Evolutionary conservation across 2,113 vertebrate species (phyloP).

Genomic region (Poecilia latipinna): DNA sequence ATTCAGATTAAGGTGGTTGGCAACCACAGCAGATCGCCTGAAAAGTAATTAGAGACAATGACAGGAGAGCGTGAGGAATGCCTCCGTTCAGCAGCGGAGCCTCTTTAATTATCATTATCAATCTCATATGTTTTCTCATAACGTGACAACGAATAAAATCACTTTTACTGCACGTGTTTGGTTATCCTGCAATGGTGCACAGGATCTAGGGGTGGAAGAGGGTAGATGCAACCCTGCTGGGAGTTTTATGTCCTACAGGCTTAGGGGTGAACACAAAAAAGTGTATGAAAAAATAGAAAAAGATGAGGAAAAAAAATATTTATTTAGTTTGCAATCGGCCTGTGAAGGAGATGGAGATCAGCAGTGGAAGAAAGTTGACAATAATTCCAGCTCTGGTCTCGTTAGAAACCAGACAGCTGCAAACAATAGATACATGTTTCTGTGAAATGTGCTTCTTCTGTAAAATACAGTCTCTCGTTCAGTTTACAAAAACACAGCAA

Average conservation of each 20-base stretch:
- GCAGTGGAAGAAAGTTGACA: background rate
- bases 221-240: constrained; percentile 6
- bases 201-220: background rate
- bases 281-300: constrained; percentile 19
- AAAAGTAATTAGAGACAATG: constrained; percentile 51
- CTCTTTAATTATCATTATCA: constrained; percentile 45
- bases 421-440: too few species aligned
- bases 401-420: too few species aligned
- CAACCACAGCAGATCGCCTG: constrained; percentile 35
- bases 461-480: too few species aligned
- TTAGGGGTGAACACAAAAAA: too few species aligned
- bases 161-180: constrained; percentile 14
- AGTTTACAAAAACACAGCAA: too few species aligned
- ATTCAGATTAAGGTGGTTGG: constrained; percentile 53
- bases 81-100: constrained; percentile 20
- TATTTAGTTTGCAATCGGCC: constrained; percentile 23
- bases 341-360: constrained; percentile 37
- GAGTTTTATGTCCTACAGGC: constrained; percentile 5
- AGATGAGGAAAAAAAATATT: constrained; percentile 35
- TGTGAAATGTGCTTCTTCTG: too few species aligned
- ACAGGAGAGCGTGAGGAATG: constrained; percentile 20
- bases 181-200: background rate
- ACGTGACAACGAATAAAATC: constrained; percentile 23
- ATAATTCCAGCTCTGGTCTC: too few species aligned
- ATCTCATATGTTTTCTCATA: constrained; percentile 36